These are phyloP conservation scores for Epicauta chinensis DNA, from an alignment of 1,140 invertebrate genomes.

Conservation along the genomic window DNA sequence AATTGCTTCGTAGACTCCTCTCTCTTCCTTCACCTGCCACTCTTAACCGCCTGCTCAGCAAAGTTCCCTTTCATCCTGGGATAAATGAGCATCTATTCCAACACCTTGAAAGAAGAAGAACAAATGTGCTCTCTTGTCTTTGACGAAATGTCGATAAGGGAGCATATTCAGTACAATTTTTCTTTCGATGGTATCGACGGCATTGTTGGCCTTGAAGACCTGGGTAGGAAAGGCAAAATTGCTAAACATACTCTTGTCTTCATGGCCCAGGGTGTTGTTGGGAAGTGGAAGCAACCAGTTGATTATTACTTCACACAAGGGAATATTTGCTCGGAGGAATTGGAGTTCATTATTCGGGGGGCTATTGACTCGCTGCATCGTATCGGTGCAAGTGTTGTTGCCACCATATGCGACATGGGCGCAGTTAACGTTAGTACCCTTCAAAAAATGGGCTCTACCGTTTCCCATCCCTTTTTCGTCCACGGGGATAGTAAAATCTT, in stretches of 20 bases:
- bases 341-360: constrained; percentile 6
- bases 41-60: constrained; percentile 7
- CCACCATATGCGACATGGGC: constrained; percentile 13
- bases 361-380: background rate
- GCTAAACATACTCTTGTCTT: constrained; percentile 11
- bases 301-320: constrained; percentile 2
- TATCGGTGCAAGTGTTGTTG: constrained; percentile 1
- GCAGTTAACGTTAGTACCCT: constrained; percentile 7
- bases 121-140: constrained; percentile 8
- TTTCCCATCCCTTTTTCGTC: background rate
- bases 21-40: constrained; percentile 7
- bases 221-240: background rate
- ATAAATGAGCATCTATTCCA: constrained; percentile 12
- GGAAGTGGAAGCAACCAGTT: constrained; percentile 5
- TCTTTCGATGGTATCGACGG: background rate
- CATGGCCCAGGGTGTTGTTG: constrained; percentile 5
- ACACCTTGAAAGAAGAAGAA: constrained; percentile 13
- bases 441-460: background rate
- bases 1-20: constrained; percentile 1
- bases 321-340: background rate
- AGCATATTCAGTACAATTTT: constrained; percentile 7
- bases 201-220: background rate
- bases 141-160: constrained; percentile 14
- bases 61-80: constrained; percentile 15
- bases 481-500: background rate